Evolutionary conservation across 2,113 vertebrate species (phyloP).

Genomic region (Ovis aries): DNA sequence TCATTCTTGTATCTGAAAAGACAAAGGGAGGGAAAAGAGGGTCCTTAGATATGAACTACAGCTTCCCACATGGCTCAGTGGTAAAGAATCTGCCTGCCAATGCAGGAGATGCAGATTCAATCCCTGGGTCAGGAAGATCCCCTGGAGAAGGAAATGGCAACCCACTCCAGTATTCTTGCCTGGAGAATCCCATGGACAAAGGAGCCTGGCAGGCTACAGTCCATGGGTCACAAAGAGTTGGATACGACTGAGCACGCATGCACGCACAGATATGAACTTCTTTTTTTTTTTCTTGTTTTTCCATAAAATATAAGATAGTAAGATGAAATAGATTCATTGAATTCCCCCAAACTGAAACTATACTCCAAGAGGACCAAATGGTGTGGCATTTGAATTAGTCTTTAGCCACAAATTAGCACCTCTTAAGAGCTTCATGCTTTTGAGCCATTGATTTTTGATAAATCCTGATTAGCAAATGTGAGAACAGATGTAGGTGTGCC

Average conservation of each 20-base stretch:
- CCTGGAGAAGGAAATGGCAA: neutral
- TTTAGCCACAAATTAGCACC: conserved; percentile 65
- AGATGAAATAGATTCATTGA: neutral
- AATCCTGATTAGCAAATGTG: conserved; percentile 68
- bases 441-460: conserved; percentile 67
- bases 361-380: conserved; percentile 24
- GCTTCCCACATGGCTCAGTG: neutral
- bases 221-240: neutral
- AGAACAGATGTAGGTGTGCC: conserved; percentile 67
- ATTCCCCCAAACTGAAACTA: conserved; percentile 14
- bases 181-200: neutral
- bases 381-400: conserved; percentile 30
- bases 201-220: neutral
- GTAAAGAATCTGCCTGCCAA: neutral
- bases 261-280: neutral
- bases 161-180: neutral
- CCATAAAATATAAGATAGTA: conserved; percentile 13
- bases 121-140: neutral
- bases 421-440: conserved; percentile 53
- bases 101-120: neutral
- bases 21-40: neutral
- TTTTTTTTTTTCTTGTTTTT: neutral
- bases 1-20: neutral
- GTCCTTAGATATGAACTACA: neutral
- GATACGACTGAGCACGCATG: neutral